Evolutionary conservation across 1,140 invertebrate species (phyloP), one percentile per base, ranked within the genome.

Genomic region (Papilio polytes): DNA sequence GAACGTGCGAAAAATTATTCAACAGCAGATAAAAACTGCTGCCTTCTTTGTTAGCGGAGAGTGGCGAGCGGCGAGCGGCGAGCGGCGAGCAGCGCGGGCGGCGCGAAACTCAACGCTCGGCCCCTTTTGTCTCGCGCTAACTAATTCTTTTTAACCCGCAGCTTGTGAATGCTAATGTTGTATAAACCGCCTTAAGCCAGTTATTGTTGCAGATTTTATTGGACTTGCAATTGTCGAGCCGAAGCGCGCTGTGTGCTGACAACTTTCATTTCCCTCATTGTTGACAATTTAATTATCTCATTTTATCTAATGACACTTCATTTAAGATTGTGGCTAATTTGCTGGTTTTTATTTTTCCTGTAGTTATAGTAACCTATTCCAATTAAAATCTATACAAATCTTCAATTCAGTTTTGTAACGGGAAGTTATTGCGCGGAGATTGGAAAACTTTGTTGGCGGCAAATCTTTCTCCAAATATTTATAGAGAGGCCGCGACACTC

Each of bases 391-490:
- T 79, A 63, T 85, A 87, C 86, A 89, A 90, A 90, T 92, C 88
- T 85, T 78, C 74, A 48, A 63, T 80, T 63, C 81, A 78, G 81
- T 83, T 83, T 85, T 83, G 85, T 87, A 88, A 84, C 83, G 78
- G 80, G 81, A 81, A 84, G 81, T 85, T 88, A 91, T 92, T 92
- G 88, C 89, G 85, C 89, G 84, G 82, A 90, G 91, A 94, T 94
- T 92, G 91, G 90, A 93, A 93, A 94, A 94, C 81, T 94, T 94
- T 91, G 88, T 91, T 91, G 89, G 90, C 85, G 88, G 90, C 86
- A 88, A 89, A 90, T 91, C 88, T 89, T 78, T 91, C 82, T 82
- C 85, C 89, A 89, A 90, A 91, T 91, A 89, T 93, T 92, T 93
- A 93, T 90, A 82, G 89, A 88, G 85, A 72, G 79, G 85, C 80